A percentile compares a stretch with the other conserved stretches of the same genome.
Conservation (phyloP, 2,888 invertebrate species). For the Crepidodera aurea region DNA sequence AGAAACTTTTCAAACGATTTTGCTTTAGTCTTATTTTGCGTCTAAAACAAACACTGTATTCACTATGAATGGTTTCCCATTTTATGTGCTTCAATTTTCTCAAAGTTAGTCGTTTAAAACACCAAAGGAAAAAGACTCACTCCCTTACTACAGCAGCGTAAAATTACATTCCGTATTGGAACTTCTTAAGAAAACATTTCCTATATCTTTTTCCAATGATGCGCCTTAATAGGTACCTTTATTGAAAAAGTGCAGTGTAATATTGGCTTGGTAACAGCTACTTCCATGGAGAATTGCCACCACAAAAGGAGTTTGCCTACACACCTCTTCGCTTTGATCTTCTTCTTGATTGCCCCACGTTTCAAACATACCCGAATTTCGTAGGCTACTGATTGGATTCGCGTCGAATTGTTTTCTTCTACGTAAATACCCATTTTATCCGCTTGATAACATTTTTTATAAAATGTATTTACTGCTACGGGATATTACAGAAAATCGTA, state of each 20-base stretch:
- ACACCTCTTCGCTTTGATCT: conserved; percentile 55
- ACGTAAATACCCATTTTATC: conserved; percentile 12
- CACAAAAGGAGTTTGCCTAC: conserved; percentile 54
- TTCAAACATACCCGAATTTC: conserved; percentile 10
- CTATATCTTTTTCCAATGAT: conserved; percentile 14
- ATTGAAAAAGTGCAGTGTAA: conserved; percentile 41
- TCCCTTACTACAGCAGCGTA: background rate
- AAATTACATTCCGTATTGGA: background rate
- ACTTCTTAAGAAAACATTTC: conserved; percentile 14
- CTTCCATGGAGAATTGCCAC: conserved; percentile 44
- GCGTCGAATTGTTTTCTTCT: conserved; percentile 9
- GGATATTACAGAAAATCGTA: no score
- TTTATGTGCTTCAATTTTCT: background rate
- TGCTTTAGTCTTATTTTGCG: no score
- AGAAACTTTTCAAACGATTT: no score
- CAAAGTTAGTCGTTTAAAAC: background rate
- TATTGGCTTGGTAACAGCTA: conserved; percentile 43
- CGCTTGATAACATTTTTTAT: background rate
- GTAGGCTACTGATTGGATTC: conserved; percentile 5
- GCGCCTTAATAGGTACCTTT: conserved; percentile 27
- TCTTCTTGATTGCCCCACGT: conserved; percentile 50
- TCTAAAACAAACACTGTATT: no score
- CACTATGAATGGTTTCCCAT: no score
- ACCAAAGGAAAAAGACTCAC: background rate
- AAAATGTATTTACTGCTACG: no score